Evolutionary conservation across 2,113 vertebrate species (phyloP), one percentile per base, ranked within the genome.

Genomic region (Silurus meridionalis): DNA sequence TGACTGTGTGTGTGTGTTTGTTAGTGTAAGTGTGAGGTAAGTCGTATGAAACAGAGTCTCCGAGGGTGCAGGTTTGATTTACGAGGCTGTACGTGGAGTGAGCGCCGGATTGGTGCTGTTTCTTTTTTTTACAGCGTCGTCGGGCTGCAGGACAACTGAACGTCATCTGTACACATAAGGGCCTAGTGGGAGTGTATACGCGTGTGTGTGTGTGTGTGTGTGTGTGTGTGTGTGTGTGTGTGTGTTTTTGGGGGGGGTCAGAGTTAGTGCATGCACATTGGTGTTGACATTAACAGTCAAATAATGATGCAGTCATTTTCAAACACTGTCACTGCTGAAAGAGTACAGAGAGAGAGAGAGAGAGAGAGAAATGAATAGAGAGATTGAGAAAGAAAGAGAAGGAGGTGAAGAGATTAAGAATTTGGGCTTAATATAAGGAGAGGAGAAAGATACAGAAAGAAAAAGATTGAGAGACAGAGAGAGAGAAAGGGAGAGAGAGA

Each of bases 281-380:
- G 75, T 80, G 50, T 80, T 67, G 88, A 92, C 92, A 92, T 91
- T 91, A 93, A 92, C 92, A 91, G 87, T 90, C 92, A 50, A 93
- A 93, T 94, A 93, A 92, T 93, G 92, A 93, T 93, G 90, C 91
- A 89, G 91, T 90, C 92, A 87, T 57, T 94, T 93, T 94, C 89
- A 94, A 94, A 94, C 93, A 91, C 81, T 89, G 92, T 92, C 92
- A 90, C 89, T 90, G 91, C 92, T 94, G 91, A 93, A 91, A 91
- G 89, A 90, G 89, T 63, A 82, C 84, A 90, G 87, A 77, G 60
- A 28, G 79, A 71, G 88, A 86, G 77, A 89, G 88, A 86, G 92
- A 48, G 69, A 19, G 37, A 4, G 28, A 71, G 48, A 11, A 48
- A 23, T 46, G 5, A 46, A 50, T 64, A 46, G 64, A 15, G 60